Percentiles rank a stretch among this genome's conserved stretches.
phyloP scores from a whole-genome alignment of 1,140 invertebrate genomes.

The Drosophila tristis region DNA sequence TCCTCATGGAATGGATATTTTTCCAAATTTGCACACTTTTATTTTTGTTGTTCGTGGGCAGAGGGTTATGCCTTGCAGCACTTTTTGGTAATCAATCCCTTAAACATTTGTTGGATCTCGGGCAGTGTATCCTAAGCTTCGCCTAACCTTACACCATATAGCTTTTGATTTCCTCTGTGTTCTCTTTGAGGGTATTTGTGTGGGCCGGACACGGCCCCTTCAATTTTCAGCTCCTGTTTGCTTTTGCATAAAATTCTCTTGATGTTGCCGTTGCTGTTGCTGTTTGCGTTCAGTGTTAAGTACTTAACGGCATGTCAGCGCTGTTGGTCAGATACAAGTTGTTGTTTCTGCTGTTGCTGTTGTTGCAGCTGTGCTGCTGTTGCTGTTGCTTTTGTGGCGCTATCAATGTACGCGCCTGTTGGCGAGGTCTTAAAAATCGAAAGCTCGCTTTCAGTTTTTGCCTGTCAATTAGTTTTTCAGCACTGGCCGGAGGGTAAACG shows the following conservation, averaged over 20 bases:
- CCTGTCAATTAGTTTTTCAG: conserved; percentile 66
- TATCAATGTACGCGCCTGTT: conserved; percentile 2
- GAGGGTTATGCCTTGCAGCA: too few species aligned
- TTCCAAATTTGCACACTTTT: too few species aligned
- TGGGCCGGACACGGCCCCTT: conserved; percentile 6
- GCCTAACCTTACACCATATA: not conserved
- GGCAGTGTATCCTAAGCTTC: conserved; percentile 8
- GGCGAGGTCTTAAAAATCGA: conserved; percentile 61
- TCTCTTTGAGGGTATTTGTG: conserved; percentile 19
- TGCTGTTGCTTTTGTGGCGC: not conserved
- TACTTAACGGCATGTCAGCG: conserved; percentile 72
- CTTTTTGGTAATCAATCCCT: too few species aligned
- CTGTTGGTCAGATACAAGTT: conserved; percentile 51
- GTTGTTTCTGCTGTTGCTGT: conserved; percentile 2
- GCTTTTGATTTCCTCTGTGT: conserved; percentile 16
- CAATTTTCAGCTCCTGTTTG: conserved; percentile 56
- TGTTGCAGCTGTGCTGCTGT: not conserved
- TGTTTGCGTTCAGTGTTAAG: conserved; percentile 73
- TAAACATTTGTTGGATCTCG: too few species aligned
- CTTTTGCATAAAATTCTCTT: conserved; percentile 44
- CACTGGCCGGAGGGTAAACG: conserved; percentile 8
- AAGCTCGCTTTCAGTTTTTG: conserved; percentile 51
- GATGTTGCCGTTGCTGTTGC: conserved; percentile 15
- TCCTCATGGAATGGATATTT: too few species aligned
- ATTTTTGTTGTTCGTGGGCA: too few species aligned